A percentile compares a stretch with the other conserved stretches of the same genome.
phyloP scores from a whole-genome alignment of 2,113 vertebrate genomes.

The Leiothrix lutea region DNA sequence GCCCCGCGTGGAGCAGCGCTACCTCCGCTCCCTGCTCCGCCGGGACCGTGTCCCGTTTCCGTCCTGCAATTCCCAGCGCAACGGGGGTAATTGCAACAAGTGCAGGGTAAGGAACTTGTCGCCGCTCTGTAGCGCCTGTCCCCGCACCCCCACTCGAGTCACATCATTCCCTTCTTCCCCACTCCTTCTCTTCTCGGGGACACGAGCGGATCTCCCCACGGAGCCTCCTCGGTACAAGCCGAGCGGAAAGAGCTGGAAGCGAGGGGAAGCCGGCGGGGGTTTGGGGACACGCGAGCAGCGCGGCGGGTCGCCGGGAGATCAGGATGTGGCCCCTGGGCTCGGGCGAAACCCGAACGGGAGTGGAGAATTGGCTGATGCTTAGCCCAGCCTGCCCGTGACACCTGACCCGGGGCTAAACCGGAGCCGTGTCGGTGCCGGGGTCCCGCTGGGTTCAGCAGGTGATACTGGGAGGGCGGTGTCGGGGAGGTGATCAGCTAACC shows the following conservation, averaged over 20 bases:
- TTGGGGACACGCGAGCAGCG: background rate
- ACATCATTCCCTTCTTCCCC: background rate
- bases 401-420: background rate
- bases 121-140: background rate
- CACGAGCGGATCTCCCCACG: background rate
- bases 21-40: background rate
- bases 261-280: background rate
- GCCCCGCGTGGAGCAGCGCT: background rate
- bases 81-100: background rate
- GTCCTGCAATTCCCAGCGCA: background rate
- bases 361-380: background rate
- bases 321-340: background rate
- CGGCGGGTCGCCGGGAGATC: background rate
- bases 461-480: background rate
- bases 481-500: background rate
- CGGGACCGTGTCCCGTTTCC: background rate
- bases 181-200: background rate
- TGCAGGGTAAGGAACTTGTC: background rate
- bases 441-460: background rate
- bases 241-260: background rate
- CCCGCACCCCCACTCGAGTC: background rate
- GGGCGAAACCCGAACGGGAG: background rate
- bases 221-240: background rate
- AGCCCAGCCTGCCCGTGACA: background rate
- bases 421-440: background rate